These are phyloP conservation scores for Pangasius larnaudii DNA, from an alignment of 2,797 vertebrate species.

Conservation along the genomic window DNA sequence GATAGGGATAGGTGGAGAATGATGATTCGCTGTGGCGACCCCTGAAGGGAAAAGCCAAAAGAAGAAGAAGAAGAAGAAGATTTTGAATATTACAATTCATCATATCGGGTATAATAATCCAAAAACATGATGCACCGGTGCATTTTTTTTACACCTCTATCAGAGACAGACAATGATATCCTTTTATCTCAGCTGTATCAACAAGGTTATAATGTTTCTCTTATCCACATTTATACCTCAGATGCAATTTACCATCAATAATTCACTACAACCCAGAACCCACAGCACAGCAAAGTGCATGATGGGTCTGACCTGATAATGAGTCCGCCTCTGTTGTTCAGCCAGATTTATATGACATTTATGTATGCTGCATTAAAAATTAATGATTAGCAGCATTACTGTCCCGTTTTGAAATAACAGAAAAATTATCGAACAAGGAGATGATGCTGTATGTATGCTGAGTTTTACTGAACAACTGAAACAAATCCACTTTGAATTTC, in stretches of 20 bases:
- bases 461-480: background rate
- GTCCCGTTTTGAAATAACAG: background rate
- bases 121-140: background rate
- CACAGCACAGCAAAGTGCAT: slow-evolving; percentile 49
- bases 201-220: slow-evolving; percentile 68
- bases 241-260: slow-evolving; percentile 56
- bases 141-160: background rate
- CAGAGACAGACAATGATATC: background rate
- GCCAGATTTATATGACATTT: background rate
- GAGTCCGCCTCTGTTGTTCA: slow-evolving; percentile 1
- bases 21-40: no score
- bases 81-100: background rate
- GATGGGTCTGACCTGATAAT: slow-evolving; percentile 43
- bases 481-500: background rate
- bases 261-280: slow-evolving; percentile 28
- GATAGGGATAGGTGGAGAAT: no score
- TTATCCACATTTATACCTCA: slow-evolving; percentile 67
- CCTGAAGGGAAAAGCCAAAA: no score
- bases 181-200: slow-evolving; percentile 41
- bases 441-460: no score
- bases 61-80: no score
- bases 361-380: background rate
- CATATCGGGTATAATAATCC: background rate
- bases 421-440: background rate
- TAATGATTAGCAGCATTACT: slow-evolving; percentile 1